Conservation (phyloP, 2,113 vertebrate species). For the Boulengeromyrus knoepffleri region DNA sequence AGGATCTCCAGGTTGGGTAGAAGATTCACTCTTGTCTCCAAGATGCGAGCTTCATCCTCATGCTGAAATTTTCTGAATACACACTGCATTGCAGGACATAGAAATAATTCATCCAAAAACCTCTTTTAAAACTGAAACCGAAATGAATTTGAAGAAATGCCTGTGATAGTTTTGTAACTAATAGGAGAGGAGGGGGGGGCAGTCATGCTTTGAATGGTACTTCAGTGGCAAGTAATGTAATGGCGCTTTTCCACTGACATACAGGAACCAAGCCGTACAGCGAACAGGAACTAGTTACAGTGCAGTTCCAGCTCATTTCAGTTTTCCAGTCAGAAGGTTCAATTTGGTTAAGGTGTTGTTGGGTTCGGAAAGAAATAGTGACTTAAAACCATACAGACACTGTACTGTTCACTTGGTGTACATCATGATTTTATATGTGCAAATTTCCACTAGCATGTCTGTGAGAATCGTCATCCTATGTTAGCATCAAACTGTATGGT, state of each 20-base stretch:
- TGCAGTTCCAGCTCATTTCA: not conserved
- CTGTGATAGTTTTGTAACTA: not conserved
- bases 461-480: not conserved
- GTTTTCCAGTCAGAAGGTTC: not conserved
- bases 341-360: not conserved
- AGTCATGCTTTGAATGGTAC: not conserved
- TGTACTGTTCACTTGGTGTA: not conserved
- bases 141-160: not conserved
- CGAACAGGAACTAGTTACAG: not conserved
- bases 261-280: not conserved
- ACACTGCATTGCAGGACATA: not conserved
- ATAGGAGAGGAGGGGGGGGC: not conserved
- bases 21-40: not conserved
- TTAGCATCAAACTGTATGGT: not conserved
- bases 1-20: not conserved
- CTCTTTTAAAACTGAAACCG: not conserved
- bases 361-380: not conserved
- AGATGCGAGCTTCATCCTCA: not conserved
- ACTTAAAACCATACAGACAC: not conserved
- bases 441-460: not conserved
- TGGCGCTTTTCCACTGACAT: not conserved
- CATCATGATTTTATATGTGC: not conserved
- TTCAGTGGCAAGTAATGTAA: not conserved
- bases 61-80: not conserved
- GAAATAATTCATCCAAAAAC: not conserved